A percentile compares a stretch with the other conserved stretches of the same genome.
Conservation (phyloP, 1,140 invertebrate genomes). For the Hirudo medicinalis region DNA sequence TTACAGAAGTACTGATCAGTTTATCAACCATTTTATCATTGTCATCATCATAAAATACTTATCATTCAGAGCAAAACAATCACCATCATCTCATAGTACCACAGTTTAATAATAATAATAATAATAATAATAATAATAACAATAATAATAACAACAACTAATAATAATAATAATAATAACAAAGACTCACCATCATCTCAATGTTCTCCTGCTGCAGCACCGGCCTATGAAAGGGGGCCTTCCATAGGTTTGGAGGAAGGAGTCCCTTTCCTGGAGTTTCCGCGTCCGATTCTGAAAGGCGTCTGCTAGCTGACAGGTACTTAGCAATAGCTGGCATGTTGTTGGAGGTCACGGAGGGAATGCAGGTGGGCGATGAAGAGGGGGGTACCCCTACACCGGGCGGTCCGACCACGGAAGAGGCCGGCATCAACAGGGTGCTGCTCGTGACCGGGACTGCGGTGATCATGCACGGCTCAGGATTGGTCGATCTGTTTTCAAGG, state of each 20-base stretch:
- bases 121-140: too few species aligned
- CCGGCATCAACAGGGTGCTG: neutral
- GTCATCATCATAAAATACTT: too few species aligned
- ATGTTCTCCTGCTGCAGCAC: constrained; percentile 37
- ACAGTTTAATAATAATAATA: too few species aligned
- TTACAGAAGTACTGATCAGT: too few species aligned
- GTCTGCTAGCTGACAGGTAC: neutral
- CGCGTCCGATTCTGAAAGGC: constrained; percentile 15
- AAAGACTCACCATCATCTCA: constrained; percentile 34
- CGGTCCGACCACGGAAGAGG: neutral
- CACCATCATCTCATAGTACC: too few species aligned
- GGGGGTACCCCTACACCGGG: neutral
- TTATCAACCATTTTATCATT: too few species aligned
- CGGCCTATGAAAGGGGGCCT: constrained; percentile 24
- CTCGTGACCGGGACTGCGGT: too few species aligned
- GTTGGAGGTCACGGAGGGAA: neutral
- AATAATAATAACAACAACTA: too few species aligned
- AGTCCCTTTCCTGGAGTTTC: neutral
- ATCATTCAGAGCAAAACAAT: too few species aligned
- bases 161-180: constrained; percentile 8
- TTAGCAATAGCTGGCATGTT: neutral
- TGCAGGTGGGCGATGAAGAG: neutral
- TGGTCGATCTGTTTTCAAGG: too few species aligned
- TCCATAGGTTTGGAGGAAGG: neutral
- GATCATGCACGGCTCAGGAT: too few species aligned